phyloP scores from a whole-genome alignment of 1,140 invertebrate genomes.

The Penaeus japonicus region DNA sequence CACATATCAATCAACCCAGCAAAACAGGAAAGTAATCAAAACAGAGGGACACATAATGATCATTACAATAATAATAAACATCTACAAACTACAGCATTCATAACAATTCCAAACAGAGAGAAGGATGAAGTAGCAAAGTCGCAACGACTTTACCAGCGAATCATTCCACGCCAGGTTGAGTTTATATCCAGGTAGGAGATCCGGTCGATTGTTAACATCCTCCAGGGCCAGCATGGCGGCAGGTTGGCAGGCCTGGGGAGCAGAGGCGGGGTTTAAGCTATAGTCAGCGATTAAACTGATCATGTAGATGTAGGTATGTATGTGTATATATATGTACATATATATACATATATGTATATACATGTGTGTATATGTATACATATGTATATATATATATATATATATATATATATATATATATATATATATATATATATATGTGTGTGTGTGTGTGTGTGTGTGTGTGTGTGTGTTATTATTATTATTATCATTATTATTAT shows the following conservation, averaged over 20 bases:
- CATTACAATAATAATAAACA: too few species aligned
- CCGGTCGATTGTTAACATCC: conserved; percentile 90
- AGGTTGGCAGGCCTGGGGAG: conserved; percentile 82
- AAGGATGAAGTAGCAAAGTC: neutral
- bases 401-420: conserved; percentile 1
- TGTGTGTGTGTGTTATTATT: neutral
- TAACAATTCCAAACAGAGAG: neutral
- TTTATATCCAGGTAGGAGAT: conserved; percentile 90
- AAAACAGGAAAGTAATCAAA: too few species aligned
- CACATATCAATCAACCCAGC: too few species aligned
- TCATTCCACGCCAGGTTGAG: conserved; percentile 94
- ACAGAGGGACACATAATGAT: too few species aligned
- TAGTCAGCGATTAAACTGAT: too few species aligned
- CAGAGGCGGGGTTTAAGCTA: too few species aligned
- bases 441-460: neutral
- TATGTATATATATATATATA: neutral
- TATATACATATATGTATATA: conserved; percentile 3
- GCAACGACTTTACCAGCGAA: conserved; percentile 81
- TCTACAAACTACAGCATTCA: neutral
- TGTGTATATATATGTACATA: conserved; percentile 6
- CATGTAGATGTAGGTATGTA: conserved; percentile 21
- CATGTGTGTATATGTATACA: conserved; percentile 1
- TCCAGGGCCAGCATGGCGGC: conserved; percentile 93
- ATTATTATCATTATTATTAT: neutral
- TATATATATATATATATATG: neutral